Evolutionary conservation across 2,888 invertebrate species (phyloP), one percentile per base, ranked within the genome.

Genomic region (Scaptomyza reducta): DNA sequence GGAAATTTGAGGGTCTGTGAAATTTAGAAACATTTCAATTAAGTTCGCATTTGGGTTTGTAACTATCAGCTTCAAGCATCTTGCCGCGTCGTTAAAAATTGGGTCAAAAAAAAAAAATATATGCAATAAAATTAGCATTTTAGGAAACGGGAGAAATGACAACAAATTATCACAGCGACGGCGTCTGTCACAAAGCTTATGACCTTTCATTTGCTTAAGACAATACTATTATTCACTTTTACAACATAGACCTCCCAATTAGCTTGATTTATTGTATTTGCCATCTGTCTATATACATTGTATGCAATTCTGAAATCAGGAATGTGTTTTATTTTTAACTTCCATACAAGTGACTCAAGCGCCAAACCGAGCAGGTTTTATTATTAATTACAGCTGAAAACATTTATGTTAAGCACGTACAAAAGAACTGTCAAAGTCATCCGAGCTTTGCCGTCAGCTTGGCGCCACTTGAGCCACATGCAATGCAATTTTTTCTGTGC

Each of bases 401-500:
- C 80, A 77, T 83, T 79, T 74, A 85, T 81, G 73, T 81, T 53
- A 61, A 66, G 69, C 88, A 82, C 82, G 82, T 82, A 81, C 58
- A 62, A 66, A 62, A 64, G 75, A 78, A 70, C 79, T 87, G 86
- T 81, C 82, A 87, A 75, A 87, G 61, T 70, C 75, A 75, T 75
- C 82, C 70, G 60, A 72, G 78, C 62, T 57, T 60, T 45, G 79
- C 65, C 82, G 87, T 64, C 85, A 67, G 66, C 51, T 50, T 78
- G 82, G 82, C 82, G 82, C 81, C 81, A 58, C 61, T 58, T 61
- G 38, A 63, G 62, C 66, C 73, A 70, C 84, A 83, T 75, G 82
- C 82, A 70, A 68, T 71, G 78, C 62, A 45, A 64, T 67, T 1
- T 76, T 66, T 62, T 58, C 68, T 57, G 72, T 64, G 69, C 57